A percentile compares a stretch with the other conserved stretches of the same genome.
These are phyloP conservation scores for Luehdorfia chinensis DNA, from an alignment of 1,140 invertebrate species.

Conservation along the genomic window DNA sequence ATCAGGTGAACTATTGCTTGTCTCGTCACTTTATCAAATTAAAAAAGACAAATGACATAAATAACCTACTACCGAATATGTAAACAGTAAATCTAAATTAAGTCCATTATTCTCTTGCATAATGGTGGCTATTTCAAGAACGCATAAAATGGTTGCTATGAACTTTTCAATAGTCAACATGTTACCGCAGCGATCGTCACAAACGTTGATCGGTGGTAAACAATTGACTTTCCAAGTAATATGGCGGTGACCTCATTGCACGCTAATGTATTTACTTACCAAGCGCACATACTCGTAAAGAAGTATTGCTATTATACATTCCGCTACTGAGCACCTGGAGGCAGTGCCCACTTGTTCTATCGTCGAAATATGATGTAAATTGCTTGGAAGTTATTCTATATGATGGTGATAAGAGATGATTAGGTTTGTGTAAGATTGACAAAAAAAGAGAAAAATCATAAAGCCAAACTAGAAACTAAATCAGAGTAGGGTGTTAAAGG, in stretches of 20 bases:
- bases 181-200: constrained; percentile 21
- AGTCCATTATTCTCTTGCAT: constrained; percentile 19
- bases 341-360: no score
- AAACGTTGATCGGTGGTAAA: constrained; percentile 46
- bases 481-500: no score
- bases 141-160: constrained; percentile 28
- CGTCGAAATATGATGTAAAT: no score
- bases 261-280: constrained; percentile 35
- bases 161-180: constrained; percentile 29
- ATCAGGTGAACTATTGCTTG: no score
- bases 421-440: no score
- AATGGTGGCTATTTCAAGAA: constrained; percentile 40
- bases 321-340: constrained; percentile 2
- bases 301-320: constrained; percentile 4
- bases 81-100: constrained; percentile 8
- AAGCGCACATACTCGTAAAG: background rate
- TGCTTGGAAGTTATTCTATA: no score
- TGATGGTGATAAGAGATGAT: no score
- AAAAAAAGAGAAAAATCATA: no score
- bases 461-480: no score
- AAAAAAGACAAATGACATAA: no score
- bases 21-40: no score
- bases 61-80: background rate
- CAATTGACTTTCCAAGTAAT: constrained; percentile 51
- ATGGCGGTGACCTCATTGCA: constrained; percentile 35